Evolutionary conservation across 2,797 vertebrate genomes (phyloP).

Genomic region (Lophotriccus pileatus): DNA sequence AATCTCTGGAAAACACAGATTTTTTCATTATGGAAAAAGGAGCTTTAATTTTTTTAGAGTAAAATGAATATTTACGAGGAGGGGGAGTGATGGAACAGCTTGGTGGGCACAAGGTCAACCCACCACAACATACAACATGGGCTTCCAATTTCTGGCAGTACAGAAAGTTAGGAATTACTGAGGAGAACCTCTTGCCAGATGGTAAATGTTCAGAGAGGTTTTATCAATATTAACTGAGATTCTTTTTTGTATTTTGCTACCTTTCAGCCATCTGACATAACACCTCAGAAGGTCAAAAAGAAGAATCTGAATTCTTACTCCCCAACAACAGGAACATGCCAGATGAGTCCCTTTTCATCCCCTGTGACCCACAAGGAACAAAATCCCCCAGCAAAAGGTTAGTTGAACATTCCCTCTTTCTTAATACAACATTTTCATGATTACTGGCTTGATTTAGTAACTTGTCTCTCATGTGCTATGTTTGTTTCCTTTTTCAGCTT

Average conservation of each 20-base stretch:
- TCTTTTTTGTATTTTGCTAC: not conserved
- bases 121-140: not conserved
- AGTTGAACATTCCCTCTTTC: constrained; percentile 51
- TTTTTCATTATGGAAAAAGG: not conserved
- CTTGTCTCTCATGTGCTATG: not conserved
- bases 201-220: not conserved
- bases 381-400: constrained; percentile 57
- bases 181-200: not conserved
- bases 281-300: not conserved
- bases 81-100: not conserved
- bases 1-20: not conserved
- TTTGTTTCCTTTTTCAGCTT: not conserved
- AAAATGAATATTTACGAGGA: not conserved
- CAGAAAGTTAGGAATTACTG: not conserved
- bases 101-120: not conserved
- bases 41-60: not conserved
- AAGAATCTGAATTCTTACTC: constrained; percentile 49
- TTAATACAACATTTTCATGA: constrained; percentile 4
- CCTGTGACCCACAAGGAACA: not conserved
- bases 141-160: not conserved
- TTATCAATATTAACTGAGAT: not conserved
- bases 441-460: constrained; percentile 30
- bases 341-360: constrained; percentile 64
- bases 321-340: constrained; percentile 72
- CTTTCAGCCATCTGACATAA: constrained; percentile 2